Evolutionary conservation across 2,888 invertebrate genomes (phyloP), one percentile per base, ranked within the genome.

Genomic region (Timema podura): DNA sequence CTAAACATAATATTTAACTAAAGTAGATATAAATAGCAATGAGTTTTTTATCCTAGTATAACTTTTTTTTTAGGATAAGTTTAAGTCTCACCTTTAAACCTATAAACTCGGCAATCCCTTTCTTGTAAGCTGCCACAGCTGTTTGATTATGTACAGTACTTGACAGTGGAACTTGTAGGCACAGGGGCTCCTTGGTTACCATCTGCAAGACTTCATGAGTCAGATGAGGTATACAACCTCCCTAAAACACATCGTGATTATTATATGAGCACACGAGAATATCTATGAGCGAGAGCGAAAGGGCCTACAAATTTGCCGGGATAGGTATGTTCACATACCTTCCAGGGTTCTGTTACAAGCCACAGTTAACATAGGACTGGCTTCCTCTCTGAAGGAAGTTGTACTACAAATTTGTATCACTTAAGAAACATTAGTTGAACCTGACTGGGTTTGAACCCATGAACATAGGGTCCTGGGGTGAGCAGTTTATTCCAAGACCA

Each of bases 141-240:
- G 88, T 87, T 75, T 85, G 82, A 82, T 91, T 86, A 64, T 86
- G 86, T 49, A 88, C 81, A 64, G 90, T 89, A 72, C 87, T 88
- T 13, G 89, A 86, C 47, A 96, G 78, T 0, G 93, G 90, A 71
- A 93, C 84, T 79, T 91, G 89, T 30, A 94, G 80, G 0, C 91
- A 80, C 71, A 88, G 87, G 1, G 86, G 84, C 9, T 84, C 85
- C 30, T 81, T 77, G 64, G 87, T 88, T 7, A 92, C 82, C 79
- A 87, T 84, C 74, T 87, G 83, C 68, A 92, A 85, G 0, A 91
- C 90, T 81, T 93, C 93, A 73, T 88, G 86, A 0, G 91, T 92
- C 44, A 96, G 81, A 80, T 94, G 91, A 0, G 94, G 93, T 65
- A 95, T 87, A 80, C 91, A 90, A 64, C 93, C 96, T 75, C 90